Percentiles rank a stretch among this genome's conserved stretches.
Evolutionary conservation across 2,888 invertebrate genomes (phyloP).

Genomic region (Drosophila yooni): DNA sequence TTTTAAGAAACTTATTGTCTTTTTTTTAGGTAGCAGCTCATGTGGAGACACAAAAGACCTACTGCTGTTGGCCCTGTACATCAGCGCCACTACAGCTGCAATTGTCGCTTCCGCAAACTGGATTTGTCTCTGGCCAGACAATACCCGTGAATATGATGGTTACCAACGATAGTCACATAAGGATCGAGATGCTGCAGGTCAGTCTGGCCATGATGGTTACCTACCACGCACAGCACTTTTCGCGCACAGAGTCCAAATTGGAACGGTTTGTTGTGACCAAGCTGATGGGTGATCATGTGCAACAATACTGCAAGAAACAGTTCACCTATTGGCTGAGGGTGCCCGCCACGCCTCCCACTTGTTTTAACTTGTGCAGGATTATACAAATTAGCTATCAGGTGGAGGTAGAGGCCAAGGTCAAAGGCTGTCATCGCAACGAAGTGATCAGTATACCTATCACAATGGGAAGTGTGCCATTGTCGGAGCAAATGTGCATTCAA

Average conservation of each 20-base stretch:
- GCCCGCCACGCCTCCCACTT: conserved; percentile 83
- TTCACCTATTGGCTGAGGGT: conserved; percentile 72
- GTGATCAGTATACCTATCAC: conserved; percentile 74
- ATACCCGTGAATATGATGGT: conserved; percentile 84
- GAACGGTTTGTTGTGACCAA: conserved; percentile 71
- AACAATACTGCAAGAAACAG: conserved; percentile 67
- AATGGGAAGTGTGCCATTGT: conserved; percentile 82
- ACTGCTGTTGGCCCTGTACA: conserved; percentile 79
- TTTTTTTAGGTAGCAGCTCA: conserved; percentile 65
- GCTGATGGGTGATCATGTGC: conserved; percentile 65
- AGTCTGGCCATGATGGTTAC: conserved; percentile 74
- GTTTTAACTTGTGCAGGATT: conserved; percentile 72
- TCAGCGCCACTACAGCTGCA: conserved; percentile 73
- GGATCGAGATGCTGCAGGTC: conserved; percentile 80
- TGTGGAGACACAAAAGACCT: conserved; percentile 68
- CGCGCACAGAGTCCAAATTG: conserved; percentile 33
- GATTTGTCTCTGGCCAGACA: conserved; percentile 82
- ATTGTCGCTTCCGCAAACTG: conserved; percentile 75
- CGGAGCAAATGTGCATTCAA: conserved; percentile 38
- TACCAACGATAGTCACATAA: conserved; percentile 87
- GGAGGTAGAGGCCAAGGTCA: conserved; percentile 75
- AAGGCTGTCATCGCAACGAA: conserved; percentile 71
- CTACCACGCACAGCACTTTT: conserved; percentile 54
- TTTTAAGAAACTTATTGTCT: background rate
- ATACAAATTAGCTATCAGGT: conserved; percentile 79